Evolutionary conservation across 2,797 vertebrate species (phyloP).

Genomic region (Taenioides sp.): DNA sequence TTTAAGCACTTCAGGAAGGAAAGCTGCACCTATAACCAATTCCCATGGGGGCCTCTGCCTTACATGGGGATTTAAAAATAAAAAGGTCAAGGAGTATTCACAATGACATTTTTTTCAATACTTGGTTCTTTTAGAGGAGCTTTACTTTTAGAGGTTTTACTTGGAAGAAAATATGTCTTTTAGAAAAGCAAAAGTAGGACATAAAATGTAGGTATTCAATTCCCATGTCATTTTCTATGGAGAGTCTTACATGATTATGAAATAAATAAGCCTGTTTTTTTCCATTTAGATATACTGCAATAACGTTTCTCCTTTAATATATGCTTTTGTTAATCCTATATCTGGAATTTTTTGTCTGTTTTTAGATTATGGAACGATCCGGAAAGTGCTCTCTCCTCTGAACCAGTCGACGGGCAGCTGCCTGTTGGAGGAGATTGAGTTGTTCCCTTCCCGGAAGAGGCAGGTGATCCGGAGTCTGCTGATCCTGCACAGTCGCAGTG

Average conservation of each 20-base stretch:
- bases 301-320: constrained; percentile 12
- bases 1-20: constrained; percentile 56
- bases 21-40: constrained; percentile 38
- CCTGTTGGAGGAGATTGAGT: constrained; percentile 92
- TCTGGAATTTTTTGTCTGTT: constrained; percentile 39
- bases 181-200: constrained; percentile 45
- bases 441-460: constrained; percentile 83
- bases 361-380: constrained; percentile 93
- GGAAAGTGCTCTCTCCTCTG: constrained; percentile 92
- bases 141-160: constrained; percentile 31
- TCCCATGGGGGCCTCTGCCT: constrained; percentile 31
- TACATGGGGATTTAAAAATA: constrained; percentile 34
- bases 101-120: constrained; percentile 35
- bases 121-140: constrained; percentile 21
- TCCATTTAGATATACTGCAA: constrained; percentile 22
- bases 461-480: constrained; percentile 90
- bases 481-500: constrained; percentile 92
- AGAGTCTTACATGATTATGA: constrained; percentile 37
- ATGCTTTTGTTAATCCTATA: constrained; percentile 16
- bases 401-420: constrained; percentile 87
- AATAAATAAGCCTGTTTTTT: constrained; percentile 24
- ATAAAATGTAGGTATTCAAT: constrained; percentile 41
- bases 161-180: constrained; percentile 11
- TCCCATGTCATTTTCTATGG: constrained; percentile 29
- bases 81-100: constrained; percentile 53